Conservation (phyloP, 2,113 vertebrate genomes). For the Chinchilla lanigera region DNA sequence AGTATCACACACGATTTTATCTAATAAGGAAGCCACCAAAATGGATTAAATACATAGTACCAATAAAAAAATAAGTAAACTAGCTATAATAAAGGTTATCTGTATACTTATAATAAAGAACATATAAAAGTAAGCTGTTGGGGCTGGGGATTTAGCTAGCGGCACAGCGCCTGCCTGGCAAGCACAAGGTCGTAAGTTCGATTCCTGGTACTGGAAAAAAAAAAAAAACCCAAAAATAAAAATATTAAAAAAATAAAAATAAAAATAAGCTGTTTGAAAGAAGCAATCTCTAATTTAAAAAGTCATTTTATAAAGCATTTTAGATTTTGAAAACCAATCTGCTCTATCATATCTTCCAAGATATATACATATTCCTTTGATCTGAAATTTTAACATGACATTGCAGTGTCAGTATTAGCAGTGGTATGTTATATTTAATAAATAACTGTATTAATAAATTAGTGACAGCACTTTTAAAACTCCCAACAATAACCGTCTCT, state of each 20-base stretch:
- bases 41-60: conserved; percentile 23
- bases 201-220: no score
- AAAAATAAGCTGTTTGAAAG: conserved; percentile 41
- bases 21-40: conserved; percentile 44
- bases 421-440: conserved; percentile 11
- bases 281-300: conserved; percentile 51
- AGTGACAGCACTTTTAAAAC: conserved; percentile 43
- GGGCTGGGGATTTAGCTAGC: no score
- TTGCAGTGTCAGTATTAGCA: conserved; percentile 7
- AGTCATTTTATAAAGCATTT: conserved; percentile 48
- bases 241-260: no score
- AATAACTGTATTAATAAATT: neutral
- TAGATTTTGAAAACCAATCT: conserved; percentile 44
- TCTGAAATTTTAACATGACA: conserved; percentile 45
- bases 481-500: conserved; percentile 25
- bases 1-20: neutral
- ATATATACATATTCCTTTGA: neutral
- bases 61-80: conserved; percentile 45
- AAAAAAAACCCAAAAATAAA: no score
- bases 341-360: conserved; percentile 43
- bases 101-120: conserved; percentile 55
- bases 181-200: no score
- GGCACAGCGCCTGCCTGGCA: no score
- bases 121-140: conserved; percentile 18
- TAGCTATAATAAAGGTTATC: conserved; percentile 26